These are phyloP conservation scores for Zoanthus sociatus DNA, from an alignment of 92 coral and sea anemone species.

Conservation along the genomic window DNA sequence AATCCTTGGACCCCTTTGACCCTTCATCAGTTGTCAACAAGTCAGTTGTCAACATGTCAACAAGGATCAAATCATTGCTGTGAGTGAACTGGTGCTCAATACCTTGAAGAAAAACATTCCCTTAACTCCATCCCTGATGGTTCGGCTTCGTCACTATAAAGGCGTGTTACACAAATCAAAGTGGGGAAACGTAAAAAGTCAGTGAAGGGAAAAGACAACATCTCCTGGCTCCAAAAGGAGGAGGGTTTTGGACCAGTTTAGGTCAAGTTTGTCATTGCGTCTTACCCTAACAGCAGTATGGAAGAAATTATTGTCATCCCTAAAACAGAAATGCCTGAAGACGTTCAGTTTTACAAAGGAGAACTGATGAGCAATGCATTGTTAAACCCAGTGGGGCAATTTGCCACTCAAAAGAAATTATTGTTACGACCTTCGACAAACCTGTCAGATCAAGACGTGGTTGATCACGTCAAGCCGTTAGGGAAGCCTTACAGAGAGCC, in stretches of 20 bases:
- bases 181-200: not conserved
- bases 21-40: too few relatives aligned
- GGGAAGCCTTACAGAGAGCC: too few relatives aligned
- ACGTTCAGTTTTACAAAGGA: not conserved
- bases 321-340: not conserved
- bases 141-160: not conserved
- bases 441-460: too few relatives aligned
- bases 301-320: too few relatives aligned
- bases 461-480: too few relatives aligned
- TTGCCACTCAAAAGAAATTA: not conserved
- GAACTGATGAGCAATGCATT: not conserved
- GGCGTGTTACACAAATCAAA: not conserved
- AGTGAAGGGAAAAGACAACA: not conserved
- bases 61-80: not conserved
- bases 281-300: too few relatives aligned
- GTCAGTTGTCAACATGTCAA: slow-evolving; percentile 38
- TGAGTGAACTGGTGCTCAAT: slow-evolving; percentile 17
- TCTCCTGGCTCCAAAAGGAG: not conserved
- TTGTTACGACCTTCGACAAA: too few relatives aligned
- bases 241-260: too few relatives aligned
- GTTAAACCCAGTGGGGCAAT: not conserved
- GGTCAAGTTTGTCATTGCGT: too few relatives aligned
- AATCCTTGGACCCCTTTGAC: too few relatives aligned
- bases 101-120: not conserved
- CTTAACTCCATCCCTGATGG: not conserved